Conservation (phyloP, 2,888 invertebrate species). For the Exocentrus adspersus region DNA sequence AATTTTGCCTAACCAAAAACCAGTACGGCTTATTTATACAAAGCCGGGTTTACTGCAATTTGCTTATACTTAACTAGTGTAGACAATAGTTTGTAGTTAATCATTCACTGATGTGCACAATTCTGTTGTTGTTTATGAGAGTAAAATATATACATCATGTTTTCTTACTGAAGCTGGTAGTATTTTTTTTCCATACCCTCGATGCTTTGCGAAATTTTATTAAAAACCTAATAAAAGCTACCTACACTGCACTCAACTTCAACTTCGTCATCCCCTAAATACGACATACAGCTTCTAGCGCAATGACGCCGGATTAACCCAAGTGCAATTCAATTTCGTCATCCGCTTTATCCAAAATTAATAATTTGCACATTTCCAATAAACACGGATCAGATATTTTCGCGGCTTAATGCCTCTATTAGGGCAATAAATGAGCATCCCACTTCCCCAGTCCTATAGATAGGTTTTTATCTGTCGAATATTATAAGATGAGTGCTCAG, state of each 20-base stretch:
- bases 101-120: neutral
- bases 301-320: neutral
- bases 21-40: neutral
- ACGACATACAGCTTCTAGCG: too few relatives aligned
- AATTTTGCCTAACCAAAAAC: too few relatives aligned
- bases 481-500: neutral
- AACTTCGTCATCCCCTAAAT: too few relatives aligned
- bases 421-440: neutral
- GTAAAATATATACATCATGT: conserved; percentile 9
- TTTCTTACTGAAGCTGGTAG: neutral
- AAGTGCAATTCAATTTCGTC: neutral
- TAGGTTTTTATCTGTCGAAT: neutral
- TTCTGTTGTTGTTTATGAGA: neutral
- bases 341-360: neutral
- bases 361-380: conserved; percentile 3
- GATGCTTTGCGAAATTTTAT: too few relatives aligned
- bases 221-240: too few relatives aligned
- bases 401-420: conserved; percentile 1
- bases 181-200: neutral
- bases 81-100: neutral
- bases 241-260: too few relatives aligned
- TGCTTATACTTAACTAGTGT: neutral
- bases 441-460: neutral
- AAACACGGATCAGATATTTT: neutral
- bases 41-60: neutral